Base-by-base conservation (phyloP, 2,888 invertebrate genomes). In the Caenorhabditis panamensis region DNA sequence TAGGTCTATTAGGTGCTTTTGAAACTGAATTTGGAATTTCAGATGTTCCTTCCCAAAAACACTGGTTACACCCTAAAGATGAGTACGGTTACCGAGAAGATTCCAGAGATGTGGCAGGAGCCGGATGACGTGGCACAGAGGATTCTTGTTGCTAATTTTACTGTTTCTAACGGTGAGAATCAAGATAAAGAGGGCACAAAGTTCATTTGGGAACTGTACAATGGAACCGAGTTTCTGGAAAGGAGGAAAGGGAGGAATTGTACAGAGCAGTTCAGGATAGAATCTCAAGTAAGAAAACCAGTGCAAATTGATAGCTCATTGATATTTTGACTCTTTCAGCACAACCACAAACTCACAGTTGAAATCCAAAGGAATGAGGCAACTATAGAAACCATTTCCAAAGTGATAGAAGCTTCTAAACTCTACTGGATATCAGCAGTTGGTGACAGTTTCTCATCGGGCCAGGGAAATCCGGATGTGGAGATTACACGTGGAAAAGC, bases 381-480 rank as follows among this genome's bases (percentile, higher is more conserved):
- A 11, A n/a, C 2, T 54, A 1, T 11, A 0, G 28, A 37, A 18
- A 26, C 13, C 3, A n/a, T 51, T 18, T 9, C 36, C 3, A 49
- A 58, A 22, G 18, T 9, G 3, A n/a, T 56, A 2, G 51, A 16
- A 6, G 18, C 20, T 18, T 26, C 59, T 0, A 28, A 31, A 11
- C 59, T 18, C 22, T 79, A 81, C 18, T 90, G 89, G 90, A 62
- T 90, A 3, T 88, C 85, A 0, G 85, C 86, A 1, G 61, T 90
- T 16, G 90, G 90, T 1, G 90, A 90, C 69, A 90, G 89, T 0
- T 90, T 86, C 79, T 87, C 88, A 1, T 89, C 90, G 4, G 90
- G 90, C 20, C 89, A 89, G 75, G 90, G 90, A 13, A 89, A 87
- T 82, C 89, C 89, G 1, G 88, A 88, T 53, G 16, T 24, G 6